These are phyloP conservation scores for Pocillopora grandis DNA, from an alignment of 92 coral and sea anemone species.

Conservation along the genomic window DNA sequence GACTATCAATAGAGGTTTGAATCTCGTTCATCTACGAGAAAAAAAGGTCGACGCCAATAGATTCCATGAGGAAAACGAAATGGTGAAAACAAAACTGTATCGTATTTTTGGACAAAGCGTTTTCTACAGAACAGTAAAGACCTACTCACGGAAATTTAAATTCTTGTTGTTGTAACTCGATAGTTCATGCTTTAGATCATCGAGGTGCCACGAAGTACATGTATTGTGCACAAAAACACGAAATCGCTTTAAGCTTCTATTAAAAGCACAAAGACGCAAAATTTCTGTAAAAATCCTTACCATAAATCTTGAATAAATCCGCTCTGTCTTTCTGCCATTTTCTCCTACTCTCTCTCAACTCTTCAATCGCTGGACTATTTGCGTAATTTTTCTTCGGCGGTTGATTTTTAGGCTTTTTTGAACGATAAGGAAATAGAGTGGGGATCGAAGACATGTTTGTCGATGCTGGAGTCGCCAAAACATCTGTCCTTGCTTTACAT, in stretches of 20 bases:
- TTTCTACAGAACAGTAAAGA: no score
- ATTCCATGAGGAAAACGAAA: not conserved
- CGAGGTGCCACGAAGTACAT: conserved; percentile 1
- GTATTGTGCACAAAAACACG: conserved; percentile 18
- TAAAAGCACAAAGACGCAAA: not conserved
- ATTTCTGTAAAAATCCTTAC: conserved; percentile 47
- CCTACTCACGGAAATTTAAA: not conserved
- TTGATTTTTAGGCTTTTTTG: conserved; percentile 66
- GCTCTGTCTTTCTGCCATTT: conserved; percentile 65
- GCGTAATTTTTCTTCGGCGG: conserved; percentile 49
- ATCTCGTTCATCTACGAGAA: not conserved
- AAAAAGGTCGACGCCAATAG: conserved; percentile 4
- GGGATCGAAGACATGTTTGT: conserved; percentile 81
- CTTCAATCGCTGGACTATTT: conserved; percentile 69
- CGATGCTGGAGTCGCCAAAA: conserved; percentile 64
- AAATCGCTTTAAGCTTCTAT: conserved; percentile 1
- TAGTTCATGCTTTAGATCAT: conserved; percentile 23
- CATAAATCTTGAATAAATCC: conserved; percentile 81
- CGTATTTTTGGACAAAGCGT: not conserved
- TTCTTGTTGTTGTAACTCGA: conserved; percentile 27
- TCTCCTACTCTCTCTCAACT: conserved; percentile 67
- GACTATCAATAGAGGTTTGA: no score
- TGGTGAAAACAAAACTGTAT: not conserved
- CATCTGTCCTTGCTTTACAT: conserved; percentile 75
- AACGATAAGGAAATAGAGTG: conserved; percentile 64